Conservation (phyloP, 1,140 invertebrate genomes). For the Brachionus rotundiformis region DNA sequence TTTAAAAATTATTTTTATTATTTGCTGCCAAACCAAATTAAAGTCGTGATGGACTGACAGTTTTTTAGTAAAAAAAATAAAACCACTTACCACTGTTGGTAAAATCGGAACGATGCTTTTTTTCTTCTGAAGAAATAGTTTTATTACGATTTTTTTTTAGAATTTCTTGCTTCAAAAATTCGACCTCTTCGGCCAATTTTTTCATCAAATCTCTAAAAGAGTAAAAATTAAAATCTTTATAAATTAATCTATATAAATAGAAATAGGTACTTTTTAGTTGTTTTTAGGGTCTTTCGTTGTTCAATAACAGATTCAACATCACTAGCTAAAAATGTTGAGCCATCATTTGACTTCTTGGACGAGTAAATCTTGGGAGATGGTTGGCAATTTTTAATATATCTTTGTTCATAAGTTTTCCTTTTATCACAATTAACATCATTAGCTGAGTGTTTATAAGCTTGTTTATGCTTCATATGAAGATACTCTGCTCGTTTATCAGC, state of each 20-base stretch:
- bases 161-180: constrained; percentile 43
- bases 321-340: background rate
- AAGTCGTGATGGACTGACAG: background rate
- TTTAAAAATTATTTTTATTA: background rate
- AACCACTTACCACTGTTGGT: constrained; percentile 1
- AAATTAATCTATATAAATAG: background rate
- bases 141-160: background rate
- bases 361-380: background rate
- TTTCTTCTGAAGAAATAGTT: background rate
- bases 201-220: constrained; percentile 24
- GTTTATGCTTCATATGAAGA: background rate
- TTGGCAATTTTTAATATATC: background rate
- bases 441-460: background rate
- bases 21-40: background rate
- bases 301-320: constrained; percentile 25
- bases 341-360: background rate
- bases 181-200: constrained; percentile 32
- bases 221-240: background rate
- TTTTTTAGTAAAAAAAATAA: background rate
- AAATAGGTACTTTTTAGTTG: background rate
- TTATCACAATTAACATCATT: background rate
- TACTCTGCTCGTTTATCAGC: background rate
- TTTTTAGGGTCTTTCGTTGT: background rate
- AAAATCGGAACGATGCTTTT: background rate
- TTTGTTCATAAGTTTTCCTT: constrained; percentile 12